Conservation (phyloP, 2,888 invertebrate species). For the Mantis religiosa region DNA sequence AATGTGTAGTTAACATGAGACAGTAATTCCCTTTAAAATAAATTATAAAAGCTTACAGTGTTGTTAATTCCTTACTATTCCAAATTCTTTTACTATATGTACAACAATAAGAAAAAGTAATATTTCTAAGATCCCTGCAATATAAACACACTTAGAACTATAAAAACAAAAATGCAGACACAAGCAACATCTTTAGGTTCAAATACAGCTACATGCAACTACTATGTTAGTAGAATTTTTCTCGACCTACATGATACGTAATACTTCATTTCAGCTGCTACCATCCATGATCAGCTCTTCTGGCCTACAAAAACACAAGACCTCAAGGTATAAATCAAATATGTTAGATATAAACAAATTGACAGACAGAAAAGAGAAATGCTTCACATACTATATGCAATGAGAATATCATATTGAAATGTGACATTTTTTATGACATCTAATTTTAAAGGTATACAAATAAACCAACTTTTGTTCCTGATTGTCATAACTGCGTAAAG, state of each 20-base stretch:
- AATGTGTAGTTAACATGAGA: too few species aligned
- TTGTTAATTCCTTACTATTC: too few species aligned
- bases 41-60: too few species aligned
- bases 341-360: background rate
- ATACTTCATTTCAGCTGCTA: conserved; percentile 9
- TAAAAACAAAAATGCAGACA: too few species aligned
- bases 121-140: background rate
- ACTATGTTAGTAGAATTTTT: background rate
- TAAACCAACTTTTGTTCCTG: too few species aligned
- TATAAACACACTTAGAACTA: background rate
- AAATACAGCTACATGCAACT: background rate
- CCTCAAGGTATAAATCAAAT: background rate
- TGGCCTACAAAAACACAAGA: conserved; percentile 12
- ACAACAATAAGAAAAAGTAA: background rate
- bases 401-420: background rate
- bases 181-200: too few species aligned
- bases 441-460: background rate
- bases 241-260: background rate
- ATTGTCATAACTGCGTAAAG: too few species aligned
- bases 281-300: conserved; percentile 20
- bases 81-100: background rate
- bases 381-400: background rate
- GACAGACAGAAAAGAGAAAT: background rate
- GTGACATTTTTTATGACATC: too few species aligned
- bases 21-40: too few species aligned